Evolutionary conservation across 2,888 invertebrate species (phyloP), one percentile per base, ranked within the genome.

Genomic region (Gisinianus flammeolus): DNA sequence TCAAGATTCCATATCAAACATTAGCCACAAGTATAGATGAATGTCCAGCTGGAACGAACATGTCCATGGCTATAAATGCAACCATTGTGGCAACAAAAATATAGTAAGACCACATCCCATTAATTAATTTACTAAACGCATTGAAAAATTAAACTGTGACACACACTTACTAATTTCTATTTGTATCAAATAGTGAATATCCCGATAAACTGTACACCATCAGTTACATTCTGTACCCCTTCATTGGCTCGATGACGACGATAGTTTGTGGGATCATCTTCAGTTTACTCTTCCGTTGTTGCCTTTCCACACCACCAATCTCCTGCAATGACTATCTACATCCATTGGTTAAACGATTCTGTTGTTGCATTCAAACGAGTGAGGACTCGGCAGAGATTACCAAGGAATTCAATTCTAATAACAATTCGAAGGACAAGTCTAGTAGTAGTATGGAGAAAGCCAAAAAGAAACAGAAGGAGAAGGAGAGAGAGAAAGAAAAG

Each of bases 121-220:
- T 67, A 19, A n/a, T n/a, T n/a, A 26, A 22, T 71, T 19, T 66
- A 54, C 26, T 16, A 33, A n/a, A 71, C 52, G 10, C 24, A n/a
- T 54, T 26, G 10, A 8, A 56, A 22, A 28, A 33, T 8, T 30
- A 10, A 16, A n/a, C 6, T 52, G 10, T 70, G 30, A 24, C 26
- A 33, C 16, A 24, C 2, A 54, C 73, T 78, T 68, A 69, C 28
- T 68, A 64, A 64, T 24, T 26, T 22, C 58, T 22, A 56, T 30
- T 30, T 24, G 6, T 5, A 62, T 24, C 22, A 24, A 62, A 8
- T 19, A 80, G 78, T 72, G 78, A 78, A 62, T 80, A 71, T 71
- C 80, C 80, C 2, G 52, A 26, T 4, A 80, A 80, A 44, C 30
- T 80, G 26, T 80, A 71, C 62, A 76, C 78, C 5, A 64, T 80